phyloP scores from a whole-genome alignment of 2,797 vertebrate species.

The Helicolenus hilgendorfi region DNA sequence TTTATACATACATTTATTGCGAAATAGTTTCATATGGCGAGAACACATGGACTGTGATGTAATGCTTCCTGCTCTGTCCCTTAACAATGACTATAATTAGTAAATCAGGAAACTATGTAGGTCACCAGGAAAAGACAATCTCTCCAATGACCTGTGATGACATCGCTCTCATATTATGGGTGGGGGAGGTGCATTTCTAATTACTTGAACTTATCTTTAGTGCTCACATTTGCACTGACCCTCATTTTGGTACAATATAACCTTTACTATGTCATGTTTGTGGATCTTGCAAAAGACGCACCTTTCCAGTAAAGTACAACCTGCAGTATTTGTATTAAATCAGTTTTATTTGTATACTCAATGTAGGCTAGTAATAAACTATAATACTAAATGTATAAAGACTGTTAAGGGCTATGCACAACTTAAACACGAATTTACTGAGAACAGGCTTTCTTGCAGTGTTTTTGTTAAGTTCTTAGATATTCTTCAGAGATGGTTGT shows the following conservation, averaged over 20 bases:
- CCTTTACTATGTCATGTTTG: not conserved
- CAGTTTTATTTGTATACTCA: not conserved
- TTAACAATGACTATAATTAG: constrained; percentile 50
- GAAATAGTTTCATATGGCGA: not conserved
- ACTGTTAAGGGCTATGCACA: not conserved
- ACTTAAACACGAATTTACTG: not conserved
- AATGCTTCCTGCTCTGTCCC: constrained; percentile 19
- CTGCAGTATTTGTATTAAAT: not conserved
- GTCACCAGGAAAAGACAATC: constrained; percentile 57
- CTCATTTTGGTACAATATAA: not conserved
- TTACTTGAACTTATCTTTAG: constrained; percentile 29
- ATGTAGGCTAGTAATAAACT: not conserved
- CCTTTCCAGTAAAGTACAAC: not conserved
- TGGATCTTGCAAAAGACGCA: not conserved
- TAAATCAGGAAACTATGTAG: constrained; percentile 61
- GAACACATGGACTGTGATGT: constrained; percentile 6
- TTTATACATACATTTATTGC: not conserved
- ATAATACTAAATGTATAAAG: not conserved
- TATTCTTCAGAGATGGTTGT: not conserved
- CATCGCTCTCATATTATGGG: not conserved
- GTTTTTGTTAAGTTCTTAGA: not conserved
- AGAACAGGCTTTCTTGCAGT: not conserved
- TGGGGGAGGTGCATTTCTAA: constrained; percentile 1
- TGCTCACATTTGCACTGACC: not conserved
- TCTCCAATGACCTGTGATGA: constrained; percentile 55